Evolutionary conservation across 2,888 invertebrate genomes (phyloP).

Genomic region (Drosophila austrosaltans): DNA sequence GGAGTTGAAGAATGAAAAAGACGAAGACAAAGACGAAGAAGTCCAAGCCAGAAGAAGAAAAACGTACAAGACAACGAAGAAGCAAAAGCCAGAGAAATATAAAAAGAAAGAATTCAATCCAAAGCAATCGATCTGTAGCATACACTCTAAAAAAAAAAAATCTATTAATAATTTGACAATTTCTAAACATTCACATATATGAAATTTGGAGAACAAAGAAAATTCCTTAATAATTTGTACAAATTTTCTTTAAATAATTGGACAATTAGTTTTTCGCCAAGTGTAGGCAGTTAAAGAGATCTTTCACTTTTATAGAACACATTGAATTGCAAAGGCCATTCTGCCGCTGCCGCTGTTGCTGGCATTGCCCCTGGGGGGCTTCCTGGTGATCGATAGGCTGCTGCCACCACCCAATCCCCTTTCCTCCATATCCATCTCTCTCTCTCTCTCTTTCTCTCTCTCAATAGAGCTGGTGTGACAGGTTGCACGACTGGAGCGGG

Average conservation of each 20-base stretch:
- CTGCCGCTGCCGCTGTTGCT: slow-evolving; percentile 12
- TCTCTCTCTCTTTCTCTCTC: neutral
- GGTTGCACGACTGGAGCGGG: slow-evolving; percentile 77
- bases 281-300: slow-evolving; percentile 36
- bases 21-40: slow-evolving; percentile 11
- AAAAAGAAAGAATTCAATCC: neutral
- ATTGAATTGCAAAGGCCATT: slow-evolving; percentile 34
- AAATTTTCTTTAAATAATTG: neutral
- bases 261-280: neutral
- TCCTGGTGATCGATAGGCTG: slow-evolving; percentile 66
- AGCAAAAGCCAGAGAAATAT: neutral
- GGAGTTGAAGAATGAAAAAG: slow-evolving; percentile 21
- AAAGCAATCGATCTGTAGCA: neutral
- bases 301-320: slow-evolving; percentile 67
- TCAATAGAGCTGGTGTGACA: slow-evolving; percentile 58
- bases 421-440: neutral
- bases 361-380: slow-evolving; percentile 52
- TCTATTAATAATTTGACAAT: too few relatives aligned
- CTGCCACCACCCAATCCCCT: slow-evolving; percentile 24
- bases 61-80: slow-evolving; percentile 4
- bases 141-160: neutral
- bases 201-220: too few relatives aligned
- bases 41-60: neutral
- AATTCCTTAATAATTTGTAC: neutral
- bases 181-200: neutral